Evolutionary conservation across 53 echinoderm and acorn worm species (phyloP).

Genomic region (Stichopus horrens): DNA sequence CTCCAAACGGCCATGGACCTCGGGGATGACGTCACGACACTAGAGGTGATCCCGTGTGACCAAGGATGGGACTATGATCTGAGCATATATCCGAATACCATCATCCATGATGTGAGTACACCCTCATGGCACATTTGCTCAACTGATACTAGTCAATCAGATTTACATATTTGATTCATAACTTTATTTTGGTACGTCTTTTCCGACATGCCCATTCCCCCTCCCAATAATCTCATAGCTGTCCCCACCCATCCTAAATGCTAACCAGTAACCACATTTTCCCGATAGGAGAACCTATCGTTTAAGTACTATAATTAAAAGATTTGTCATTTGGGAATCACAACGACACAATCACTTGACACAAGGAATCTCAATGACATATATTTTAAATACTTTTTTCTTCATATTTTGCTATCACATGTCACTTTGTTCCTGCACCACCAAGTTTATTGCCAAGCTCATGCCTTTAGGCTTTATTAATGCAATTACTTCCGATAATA

Average conservation of each 20-base stretch:
- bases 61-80: conserved; percentile 36
- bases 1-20: conserved; percentile 21
- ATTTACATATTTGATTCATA: background rate
- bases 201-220: background rate
- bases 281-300: background rate
- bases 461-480: too few relatives aligned
- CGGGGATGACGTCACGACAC: background rate
- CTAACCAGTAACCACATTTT: background rate
- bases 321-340: too few relatives aligned
- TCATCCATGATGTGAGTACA: conserved; percentile 13
- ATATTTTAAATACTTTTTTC: too few relatives aligned
- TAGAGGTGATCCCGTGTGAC: background rate
- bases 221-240: background rate
- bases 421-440: too few relatives aligned
- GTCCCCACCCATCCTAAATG: background rate
- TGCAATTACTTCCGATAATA: too few relatives aligned
- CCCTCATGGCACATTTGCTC: background rate
- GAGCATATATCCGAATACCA: background rate
- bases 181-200: background rate
- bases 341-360: too few relatives aligned
- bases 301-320: too few relatives aligned
- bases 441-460: too few relatives aligned
- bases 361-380: too few relatives aligned
- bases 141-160: background rate
- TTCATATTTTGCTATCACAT: too few relatives aligned